Base-by-base conservation (phyloP, 2,888 invertebrate genomes). In the Leucophenga maculata region DNA sequence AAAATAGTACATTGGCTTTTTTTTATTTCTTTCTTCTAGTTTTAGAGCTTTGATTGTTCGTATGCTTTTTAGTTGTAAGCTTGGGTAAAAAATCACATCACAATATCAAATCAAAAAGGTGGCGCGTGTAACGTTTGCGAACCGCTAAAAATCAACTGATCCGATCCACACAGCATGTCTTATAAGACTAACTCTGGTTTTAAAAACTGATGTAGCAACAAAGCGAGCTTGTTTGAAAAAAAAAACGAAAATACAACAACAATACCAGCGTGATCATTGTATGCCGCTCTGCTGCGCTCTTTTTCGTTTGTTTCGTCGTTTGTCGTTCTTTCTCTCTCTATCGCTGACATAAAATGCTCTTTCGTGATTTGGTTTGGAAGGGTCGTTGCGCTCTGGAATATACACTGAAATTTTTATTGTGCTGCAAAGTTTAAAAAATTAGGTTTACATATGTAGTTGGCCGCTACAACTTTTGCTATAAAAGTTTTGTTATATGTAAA, bases 101-200 rank as follows among this genome's bases (percentile, higher is more conserved):
- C 39, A 39, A 39, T 39, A 39, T 39, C 11, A 8, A 39, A 39
- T 39, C 11, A 39, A 39, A 39, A 13, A 50, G 54, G 11, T 18
- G 18, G 54, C 22, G 20, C 54, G 54, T 8, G 8, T 22, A 4
- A 20, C 54, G 6, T 54, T 22, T 13, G 66, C 68, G 67, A n/a
- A 14, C 69, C 66, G 39, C 65, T 31, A 71, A 74, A 70, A 50
- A 64, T 52, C 39, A 44, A 60, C 59, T 55, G 74, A 48, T 55
- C 59, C 52, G 74, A 80, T 82, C 83, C 80, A 76, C 77, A 82
- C 84, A 77, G 77, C 75, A 48, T 83, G 86, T 86, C 86, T 86
- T 83, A 83, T 85, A 85, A 86, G 86, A 86, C 85, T 86, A 85
- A 85, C 85, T 83, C 83, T 74, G 77, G 79, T 83, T 79, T 78